phyloP scores from a whole-genome alignment of 2,797 vertebrate species.

The Mormyrus hasselquistii region DNA sequence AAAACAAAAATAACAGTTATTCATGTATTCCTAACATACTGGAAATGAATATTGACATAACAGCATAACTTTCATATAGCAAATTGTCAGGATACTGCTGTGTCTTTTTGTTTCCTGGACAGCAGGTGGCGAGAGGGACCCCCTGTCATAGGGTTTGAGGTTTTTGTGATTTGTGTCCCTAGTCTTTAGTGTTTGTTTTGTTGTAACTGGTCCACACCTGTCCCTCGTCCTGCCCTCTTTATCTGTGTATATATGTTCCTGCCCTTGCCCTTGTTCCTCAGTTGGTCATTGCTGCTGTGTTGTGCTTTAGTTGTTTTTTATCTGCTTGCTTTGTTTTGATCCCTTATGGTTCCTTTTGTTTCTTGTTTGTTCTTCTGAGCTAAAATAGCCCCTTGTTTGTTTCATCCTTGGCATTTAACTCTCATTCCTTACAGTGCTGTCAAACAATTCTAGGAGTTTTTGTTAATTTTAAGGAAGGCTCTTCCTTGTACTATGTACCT shows the following conservation, averaged over 20 bases:
- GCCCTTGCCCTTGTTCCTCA: background rate
- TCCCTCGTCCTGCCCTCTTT: background rate
- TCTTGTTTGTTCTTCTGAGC: background rate
- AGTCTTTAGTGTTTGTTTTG: background rate
- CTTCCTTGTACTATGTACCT: background rate
- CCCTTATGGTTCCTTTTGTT: background rate
- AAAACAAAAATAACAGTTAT: background rate
- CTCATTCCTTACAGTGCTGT: background rate
- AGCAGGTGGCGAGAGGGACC: background rate
- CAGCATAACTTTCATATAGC: background rate
- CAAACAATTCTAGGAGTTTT: background rate
- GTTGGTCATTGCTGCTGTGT: background rate
- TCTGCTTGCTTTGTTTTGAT: background rate
- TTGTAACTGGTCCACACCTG: background rate
- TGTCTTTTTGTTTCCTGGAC: background rate
- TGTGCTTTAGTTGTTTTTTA: background rate
- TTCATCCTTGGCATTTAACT: background rate
- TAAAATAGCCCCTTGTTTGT: background rate
- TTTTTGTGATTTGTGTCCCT: background rate
- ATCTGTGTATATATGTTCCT: background rate
- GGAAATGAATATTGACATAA: background rate
- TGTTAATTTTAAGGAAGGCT: background rate
- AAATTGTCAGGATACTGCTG: background rate
- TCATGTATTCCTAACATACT: background rate
- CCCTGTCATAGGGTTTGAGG: background rate